Base-by-base conservation (phyloP, 2,797 vertebrate species). In the Sparidentex hasta region DNA sequence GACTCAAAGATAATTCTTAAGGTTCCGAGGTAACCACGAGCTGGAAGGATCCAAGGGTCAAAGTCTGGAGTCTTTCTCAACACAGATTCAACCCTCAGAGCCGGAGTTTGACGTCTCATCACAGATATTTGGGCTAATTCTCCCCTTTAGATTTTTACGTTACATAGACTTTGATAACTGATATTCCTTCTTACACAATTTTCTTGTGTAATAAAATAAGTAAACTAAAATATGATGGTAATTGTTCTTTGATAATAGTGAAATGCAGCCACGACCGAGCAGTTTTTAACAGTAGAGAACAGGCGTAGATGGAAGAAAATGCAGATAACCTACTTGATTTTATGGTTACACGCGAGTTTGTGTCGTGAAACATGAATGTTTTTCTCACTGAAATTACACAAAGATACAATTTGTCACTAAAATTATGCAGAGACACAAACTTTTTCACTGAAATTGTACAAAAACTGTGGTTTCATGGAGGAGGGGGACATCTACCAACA, bases 11-110 rank as follows among this genome's bases (percentile, higher is more conserved):
- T 84, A 48, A 83, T 71, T 80, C 71, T 56, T 61, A 20, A 71
- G 61, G 84, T 73, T 80, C 78, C 75, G 84, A 70, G 74, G 77
- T 86, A 89, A 88, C 66, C 18, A 38, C 54, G 51, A 16, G 65
- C 74, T 67, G 16, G 25, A 65, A 59, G 23, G 59, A 67, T 54
- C 48, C 70, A 71, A 74, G 52, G 84, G 72, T 93, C 70, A 87
- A 83, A 88, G 77, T 86, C 17, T 82, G 59, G 79, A 47, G 25
- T 71, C 48, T 72, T 52, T 71, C 14, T 52, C 64, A 63, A 46
- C 57, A 67, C 61, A 81, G 58, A 65, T 63, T 48, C 41, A 59
- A 38, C 50, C 4, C 54, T 61, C 27, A 18, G 51, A 56, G 20
- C 29, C n/a, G 25, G 27, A n/a, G 23, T 67, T 1, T 0, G 11